Evolutionary conservation across 2,888 invertebrate species (phyloP).

Genomic region (Ferrisia virgata): DNA sequence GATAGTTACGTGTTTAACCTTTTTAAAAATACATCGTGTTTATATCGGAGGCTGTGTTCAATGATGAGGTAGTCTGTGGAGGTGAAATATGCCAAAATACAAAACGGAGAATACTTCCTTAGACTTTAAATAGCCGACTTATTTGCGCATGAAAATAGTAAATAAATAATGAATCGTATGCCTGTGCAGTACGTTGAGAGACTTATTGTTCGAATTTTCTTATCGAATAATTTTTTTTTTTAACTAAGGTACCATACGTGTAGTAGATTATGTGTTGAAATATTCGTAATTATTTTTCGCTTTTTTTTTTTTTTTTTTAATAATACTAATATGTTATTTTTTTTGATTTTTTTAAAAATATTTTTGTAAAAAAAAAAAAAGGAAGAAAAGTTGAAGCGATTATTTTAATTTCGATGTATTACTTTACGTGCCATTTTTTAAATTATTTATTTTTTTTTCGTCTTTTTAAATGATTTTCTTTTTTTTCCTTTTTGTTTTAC

Average conservation of each 20-base stretch:
- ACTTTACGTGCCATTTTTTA: constrained; percentile 22
- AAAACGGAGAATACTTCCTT: too few species aligned
- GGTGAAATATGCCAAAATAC: too few species aligned
- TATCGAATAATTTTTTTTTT: background rate
- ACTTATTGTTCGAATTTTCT: background rate
- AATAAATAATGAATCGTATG: too few species aligned
- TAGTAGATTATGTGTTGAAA: background rate
- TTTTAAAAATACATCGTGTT: background rate
- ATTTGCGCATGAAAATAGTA: constrained; percentile 1
- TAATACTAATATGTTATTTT: background rate
- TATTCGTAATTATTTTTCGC: background rate
- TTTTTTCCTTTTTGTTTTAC: background rate
- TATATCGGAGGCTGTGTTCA: background rate
- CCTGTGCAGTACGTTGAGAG: too few species aligned
- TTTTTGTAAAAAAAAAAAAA: background rate
- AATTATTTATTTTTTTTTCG: background rate
- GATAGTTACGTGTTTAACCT: too few species aligned
- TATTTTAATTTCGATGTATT: background rate
- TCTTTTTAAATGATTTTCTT: background rate
- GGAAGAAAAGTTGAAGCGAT: background rate
- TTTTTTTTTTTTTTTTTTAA: background rate
- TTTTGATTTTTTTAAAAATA: background rate
- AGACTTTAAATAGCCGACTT: background rate
- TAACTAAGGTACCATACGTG: background rate
- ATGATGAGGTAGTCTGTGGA: background rate